Conservation (phyloP, 2,888 invertebrate genomes). For the Drosophila anomelani region DNA sequence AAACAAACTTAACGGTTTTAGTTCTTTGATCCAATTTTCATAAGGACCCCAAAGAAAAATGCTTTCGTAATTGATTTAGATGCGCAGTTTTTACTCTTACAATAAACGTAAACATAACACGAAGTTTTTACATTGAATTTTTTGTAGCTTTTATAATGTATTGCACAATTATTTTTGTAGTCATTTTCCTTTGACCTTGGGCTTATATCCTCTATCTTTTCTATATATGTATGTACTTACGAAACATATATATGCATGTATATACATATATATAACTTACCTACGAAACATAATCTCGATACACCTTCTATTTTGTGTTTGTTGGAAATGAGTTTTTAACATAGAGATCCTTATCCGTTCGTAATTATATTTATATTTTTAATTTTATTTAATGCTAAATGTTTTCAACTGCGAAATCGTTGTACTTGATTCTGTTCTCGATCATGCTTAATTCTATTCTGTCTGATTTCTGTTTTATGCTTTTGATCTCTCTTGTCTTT, state of each 20-base stretch:
- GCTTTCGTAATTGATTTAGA: constrained; percentile 4
- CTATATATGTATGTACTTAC: constrained; percentile 11
- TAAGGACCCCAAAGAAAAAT: not conserved
- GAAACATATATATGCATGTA: not conserved
- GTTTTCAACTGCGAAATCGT: constrained; percentile 46
- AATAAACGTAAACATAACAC: constrained; percentile 39
- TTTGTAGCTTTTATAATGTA: constrained; percentile 23
- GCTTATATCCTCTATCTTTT: not conserved
- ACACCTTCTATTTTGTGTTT: not conserved
- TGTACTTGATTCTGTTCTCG: constrained; percentile 51
- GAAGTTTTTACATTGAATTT: constrained; percentile 30
- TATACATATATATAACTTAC: constrained; percentile 13
- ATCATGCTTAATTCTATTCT: not conserved
- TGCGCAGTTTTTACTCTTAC: constrained; percentile 26
- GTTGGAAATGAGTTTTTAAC: constrained; percentile 3
- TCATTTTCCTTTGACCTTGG: constrained; percentile 2
- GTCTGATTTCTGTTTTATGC: not conserved
- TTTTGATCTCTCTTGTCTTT: not conserved
- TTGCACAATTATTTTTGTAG: constrained; percentile 26
- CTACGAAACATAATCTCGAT: constrained; percentile 5
- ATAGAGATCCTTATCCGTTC: constrained; percentile 6
- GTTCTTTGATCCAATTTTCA: not conserved
- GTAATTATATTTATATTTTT: constrained; percentile 19
- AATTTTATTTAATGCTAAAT: constrained; percentile 38
- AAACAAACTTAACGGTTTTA: no score